Evolutionary conservation across 2,888 invertebrate genomes (phyloP), one percentile per base, ranked within the genome.

Genomic region (Galeruca laticollis): DNA sequence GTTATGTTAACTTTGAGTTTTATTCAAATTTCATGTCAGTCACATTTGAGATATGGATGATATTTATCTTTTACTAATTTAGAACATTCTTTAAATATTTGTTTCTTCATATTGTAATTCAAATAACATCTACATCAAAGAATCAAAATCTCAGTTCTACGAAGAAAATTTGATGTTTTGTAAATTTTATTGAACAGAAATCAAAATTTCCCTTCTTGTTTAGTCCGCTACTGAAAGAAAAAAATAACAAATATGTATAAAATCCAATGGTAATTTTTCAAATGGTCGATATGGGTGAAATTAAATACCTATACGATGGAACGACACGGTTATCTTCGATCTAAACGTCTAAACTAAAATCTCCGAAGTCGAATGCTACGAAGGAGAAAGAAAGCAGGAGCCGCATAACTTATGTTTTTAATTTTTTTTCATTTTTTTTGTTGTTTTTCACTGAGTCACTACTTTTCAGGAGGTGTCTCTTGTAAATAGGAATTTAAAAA

Each of bases 261-360:
- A 60, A 60, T n/a, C 47, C 21, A 43, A 47, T 60, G 60, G 47
- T 60, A 43, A 47, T 60, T 47, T 60, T 26, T 60, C 60, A 60
- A 60, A 60, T 60, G 47, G 60, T 60, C 61, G 51, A 61, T 51
- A 61, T 51, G 51, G 62, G 37, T 62, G 52, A 62, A 62, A 62
- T 62, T 49, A 52, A 62, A 62, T 62, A 62, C 62, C 62, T 18
- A 62, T 52, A 62, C 49, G 52, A 52, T 35, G 35, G 56, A 62
- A 62, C 52, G 52, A 62, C 62, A 52, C 37, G 51, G 4, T 37
- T 62, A 62, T 62, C 62, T 62, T 13, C 62, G 52, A 62, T 62
- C 62, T 62, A 62, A 62, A 62, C 62, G 40, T 62, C 62, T 62
- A 62, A 62, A 62, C 62, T 62, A 62, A 52, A 61, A 51, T 51